Conservation (phyloP, 37 sponge, comb jelly and placozoan genomes). For the Hexactinellida sp. region DNA sequence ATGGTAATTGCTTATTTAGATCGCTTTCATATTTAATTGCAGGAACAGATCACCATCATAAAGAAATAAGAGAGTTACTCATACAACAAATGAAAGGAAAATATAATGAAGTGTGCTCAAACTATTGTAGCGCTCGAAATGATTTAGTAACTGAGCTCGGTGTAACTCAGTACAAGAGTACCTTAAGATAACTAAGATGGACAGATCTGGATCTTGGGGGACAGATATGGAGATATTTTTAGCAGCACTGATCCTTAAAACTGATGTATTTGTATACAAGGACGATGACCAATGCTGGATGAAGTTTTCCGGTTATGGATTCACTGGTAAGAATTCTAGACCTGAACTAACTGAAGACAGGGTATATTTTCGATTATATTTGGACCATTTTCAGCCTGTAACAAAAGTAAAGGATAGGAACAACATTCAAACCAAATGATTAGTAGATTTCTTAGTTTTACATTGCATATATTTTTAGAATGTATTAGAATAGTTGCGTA, state of each 20-base stretch:
- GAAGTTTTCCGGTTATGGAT: not conserved
- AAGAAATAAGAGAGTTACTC: not conserved
- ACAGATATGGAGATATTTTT: not conserved
- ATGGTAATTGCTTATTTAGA: slow-evolving; percentile 2
- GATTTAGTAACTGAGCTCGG: not conserved
- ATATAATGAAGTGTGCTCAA: not conserved
- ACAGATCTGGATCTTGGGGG: not conserved
- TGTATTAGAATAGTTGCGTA: no score
- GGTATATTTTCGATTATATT: no score
- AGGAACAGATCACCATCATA: slow-evolving; percentile 5
- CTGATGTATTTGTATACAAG: not conserved
- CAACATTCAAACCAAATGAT: no score
- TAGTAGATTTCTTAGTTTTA: no score
- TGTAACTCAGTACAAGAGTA: not conserved
- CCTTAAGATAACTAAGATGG: not conserved
- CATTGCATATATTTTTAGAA: no score
- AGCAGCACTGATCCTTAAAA: not conserved
- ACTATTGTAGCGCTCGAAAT: not conserved
- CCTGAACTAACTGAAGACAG: no score
- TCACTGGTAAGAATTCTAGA: no score
- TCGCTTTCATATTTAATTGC: not conserved
- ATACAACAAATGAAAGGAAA: not conserved
- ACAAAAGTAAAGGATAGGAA: no score
- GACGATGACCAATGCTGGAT: not conserved
- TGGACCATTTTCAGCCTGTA: no score